Base-by-base conservation (phyloP, 2,113 vertebrate genomes). In the Chloroceryle aenea region DNA sequence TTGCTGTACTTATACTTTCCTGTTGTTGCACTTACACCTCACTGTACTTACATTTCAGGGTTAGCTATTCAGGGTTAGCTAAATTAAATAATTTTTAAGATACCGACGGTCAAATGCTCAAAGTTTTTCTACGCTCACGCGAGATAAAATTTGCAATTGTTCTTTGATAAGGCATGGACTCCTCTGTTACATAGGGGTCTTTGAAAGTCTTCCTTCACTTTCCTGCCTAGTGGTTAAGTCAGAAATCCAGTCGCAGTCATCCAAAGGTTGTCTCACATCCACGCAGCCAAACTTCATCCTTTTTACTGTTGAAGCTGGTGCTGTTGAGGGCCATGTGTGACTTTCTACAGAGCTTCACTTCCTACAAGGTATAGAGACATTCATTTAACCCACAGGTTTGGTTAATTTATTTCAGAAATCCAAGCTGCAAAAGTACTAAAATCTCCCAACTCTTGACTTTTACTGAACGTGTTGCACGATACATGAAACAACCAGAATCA, bases 401-500 rank as follows among this genome's bases (percentile, higher is more conserved):
- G 17, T 71, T 90, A 59, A 69, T 67, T 79, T 40, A 55, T 21
- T 91, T 85, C 72, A 81, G 72, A 83, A 93, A 90, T 47, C 26
- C 32, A 81, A 85, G 47, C 40, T 75, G 72, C 48, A 48, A 30
- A 79, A 56, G 43, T 12, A 71, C 64, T 74, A 64, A 72, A 74
- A 76, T 53, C 85, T 80, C 55, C 45, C 32, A 47, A 3, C 32
- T 89, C 22, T 95, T 61, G 72, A n/a, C 38, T 86, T 96, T 87
- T 80, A 62, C 58, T 68, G 66, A 52, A 53, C 85, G 50, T 20
- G 15, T 82, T 89, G 87, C 19, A 16, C 87, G 85, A 72, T 86
- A 59, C 67, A 83, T 93, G 85, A 72, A 88, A 42, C 72, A 91
- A 62, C 47, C 90, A 87, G 85, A 86, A 87, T 95, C 76, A 85